Percentiles rank a stretch among this genome's conserved stretches.
Evolutionary conservation across 2,888 invertebrate species (phyloP).

Genomic region (Theodoxus fluviatilis): DNA sequence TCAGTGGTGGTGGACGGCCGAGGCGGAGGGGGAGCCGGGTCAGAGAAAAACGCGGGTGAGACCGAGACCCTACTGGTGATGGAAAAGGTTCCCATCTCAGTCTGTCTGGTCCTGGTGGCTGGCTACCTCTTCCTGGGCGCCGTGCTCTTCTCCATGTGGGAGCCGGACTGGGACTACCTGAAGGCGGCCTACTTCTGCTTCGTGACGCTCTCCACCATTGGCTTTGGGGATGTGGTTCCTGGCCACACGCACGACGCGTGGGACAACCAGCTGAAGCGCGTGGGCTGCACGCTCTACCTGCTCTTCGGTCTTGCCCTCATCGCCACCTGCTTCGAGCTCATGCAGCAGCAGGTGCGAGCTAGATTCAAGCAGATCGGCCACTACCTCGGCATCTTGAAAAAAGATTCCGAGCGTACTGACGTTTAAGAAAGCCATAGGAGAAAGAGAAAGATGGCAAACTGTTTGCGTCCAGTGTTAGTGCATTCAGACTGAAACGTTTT

Average conservation of each 20-base stretch:
- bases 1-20: no score
- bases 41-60: no score
- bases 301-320: slow-evolving; percentile 66
- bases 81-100: slow-evolving; percentile 87
- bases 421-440: no score
- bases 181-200: slow-evolving; percentile 75
- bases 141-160: slow-evolving; percentile 89
- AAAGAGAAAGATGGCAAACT: no score
- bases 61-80: no score
- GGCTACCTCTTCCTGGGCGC: slow-evolving; percentile 90
- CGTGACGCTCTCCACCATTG: slow-evolving; percentile 66
- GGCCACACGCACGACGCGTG: slow-evolving; percentile 51
- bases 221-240: slow-evolving; percentile 67
- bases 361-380: slow-evolving; percentile 63
- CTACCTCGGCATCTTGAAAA: slow-evolving; percentile 60
- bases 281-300: slow-evolving; percentile 64
- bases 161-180: slow-evolving; percentile 84
- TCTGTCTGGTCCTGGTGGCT: slow-evolving; percentile 89
- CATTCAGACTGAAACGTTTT: no score
- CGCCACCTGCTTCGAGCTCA: slow-evolving; percentile 67
- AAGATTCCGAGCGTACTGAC: slow-evolving; percentile 40
- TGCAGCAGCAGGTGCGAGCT: slow-evolving; percentile 66
- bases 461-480: no score
- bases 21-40: no score
- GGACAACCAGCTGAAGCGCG: slow-evolving; percentile 55